Conservation (phyloP, 2,888 invertebrate genomes). For the Pyrgus malvae region DNA sequence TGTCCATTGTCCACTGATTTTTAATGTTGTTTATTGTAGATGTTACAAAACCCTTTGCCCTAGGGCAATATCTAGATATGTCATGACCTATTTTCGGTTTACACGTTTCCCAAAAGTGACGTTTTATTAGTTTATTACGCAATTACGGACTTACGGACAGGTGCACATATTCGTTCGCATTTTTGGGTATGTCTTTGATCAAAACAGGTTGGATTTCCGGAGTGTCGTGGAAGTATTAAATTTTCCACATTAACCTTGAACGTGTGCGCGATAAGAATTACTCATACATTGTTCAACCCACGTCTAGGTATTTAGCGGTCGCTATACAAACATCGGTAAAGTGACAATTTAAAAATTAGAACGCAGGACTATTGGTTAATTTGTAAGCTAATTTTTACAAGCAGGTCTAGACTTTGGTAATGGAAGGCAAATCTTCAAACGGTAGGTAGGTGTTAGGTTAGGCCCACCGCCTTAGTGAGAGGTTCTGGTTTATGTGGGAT, state of each 20-base stretch:
- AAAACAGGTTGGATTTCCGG: conserved; percentile 35
- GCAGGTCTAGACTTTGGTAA: no score
- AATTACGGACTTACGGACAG: conserved; percentile 17
- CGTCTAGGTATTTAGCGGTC: conserved; percentile 41
- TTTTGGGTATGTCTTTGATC: conserved; percentile 14
- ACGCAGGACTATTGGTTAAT: no score
- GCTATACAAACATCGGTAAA: conserved; percentile 47
- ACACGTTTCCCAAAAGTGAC: not conserved
- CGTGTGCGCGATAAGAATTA: conserved; percentile 57
- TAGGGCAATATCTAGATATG: no score
- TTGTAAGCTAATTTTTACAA: no score
- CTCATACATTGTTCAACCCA: conserved; percentile 52
- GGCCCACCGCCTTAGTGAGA: no score
- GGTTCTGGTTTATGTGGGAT: no score
- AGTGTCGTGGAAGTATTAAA: conserved; percentile 42
- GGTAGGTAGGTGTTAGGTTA: no score
- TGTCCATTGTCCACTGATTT: not conserved
- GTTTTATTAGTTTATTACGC: conserved; percentile 10
- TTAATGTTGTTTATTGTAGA: not conserved
- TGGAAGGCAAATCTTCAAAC: no score
- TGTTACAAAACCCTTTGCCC: not conserved
- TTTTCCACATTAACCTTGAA: conserved; percentile 62
- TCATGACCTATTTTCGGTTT: conserved; percentile 5
- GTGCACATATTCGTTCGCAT: conserved; percentile 11
- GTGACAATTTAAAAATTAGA: conserved; percentile 39